These are phyloP conservation scores for Cariama cristata DNA, from an alignment of 2,113 vertebrate genomes.

Conservation along the genomic window DNA sequence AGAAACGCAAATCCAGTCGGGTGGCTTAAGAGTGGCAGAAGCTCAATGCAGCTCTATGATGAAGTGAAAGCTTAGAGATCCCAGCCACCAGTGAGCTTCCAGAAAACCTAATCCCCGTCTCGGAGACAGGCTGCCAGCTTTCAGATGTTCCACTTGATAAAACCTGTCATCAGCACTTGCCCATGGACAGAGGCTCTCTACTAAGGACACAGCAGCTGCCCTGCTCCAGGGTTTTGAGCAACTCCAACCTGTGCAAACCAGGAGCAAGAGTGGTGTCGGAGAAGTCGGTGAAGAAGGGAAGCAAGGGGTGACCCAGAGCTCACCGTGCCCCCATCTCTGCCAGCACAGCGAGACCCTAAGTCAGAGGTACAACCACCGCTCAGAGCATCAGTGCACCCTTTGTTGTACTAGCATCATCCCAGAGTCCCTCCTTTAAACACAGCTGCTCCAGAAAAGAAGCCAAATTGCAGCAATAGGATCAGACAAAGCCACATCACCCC, in stretches of 20 bases:
- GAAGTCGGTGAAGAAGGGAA: not conserved
- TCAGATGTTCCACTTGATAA: constrained; percentile 31
- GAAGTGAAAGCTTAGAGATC: not conserved
- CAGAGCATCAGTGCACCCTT: not conserved
- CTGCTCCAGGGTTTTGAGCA: not conserved
- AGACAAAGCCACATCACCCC: accelerated
- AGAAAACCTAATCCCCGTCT: not conserved
- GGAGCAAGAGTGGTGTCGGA: accelerated
- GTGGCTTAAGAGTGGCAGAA: not conserved
- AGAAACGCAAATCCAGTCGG: not conserved
- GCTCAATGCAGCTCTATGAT: not conserved
- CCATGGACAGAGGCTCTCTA: not conserved
- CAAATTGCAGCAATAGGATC: not conserved
- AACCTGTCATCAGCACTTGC: not conserved
- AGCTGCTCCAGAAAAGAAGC: not conserved
- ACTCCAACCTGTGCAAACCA: not conserved
- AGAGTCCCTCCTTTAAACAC: not conserved
- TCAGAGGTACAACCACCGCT: accelerated
- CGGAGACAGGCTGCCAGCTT: not conserved
- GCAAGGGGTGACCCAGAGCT: not conserved
- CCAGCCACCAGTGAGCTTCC: not conserved
- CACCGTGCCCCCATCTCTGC: accelerated
- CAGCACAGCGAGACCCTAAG: accelerated
- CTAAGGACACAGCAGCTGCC: not conserved
- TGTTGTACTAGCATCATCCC: not conserved